Base-by-base conservation (phyloP, 2,888 invertebrate species). In the Mythimna lalbum region DNA sequence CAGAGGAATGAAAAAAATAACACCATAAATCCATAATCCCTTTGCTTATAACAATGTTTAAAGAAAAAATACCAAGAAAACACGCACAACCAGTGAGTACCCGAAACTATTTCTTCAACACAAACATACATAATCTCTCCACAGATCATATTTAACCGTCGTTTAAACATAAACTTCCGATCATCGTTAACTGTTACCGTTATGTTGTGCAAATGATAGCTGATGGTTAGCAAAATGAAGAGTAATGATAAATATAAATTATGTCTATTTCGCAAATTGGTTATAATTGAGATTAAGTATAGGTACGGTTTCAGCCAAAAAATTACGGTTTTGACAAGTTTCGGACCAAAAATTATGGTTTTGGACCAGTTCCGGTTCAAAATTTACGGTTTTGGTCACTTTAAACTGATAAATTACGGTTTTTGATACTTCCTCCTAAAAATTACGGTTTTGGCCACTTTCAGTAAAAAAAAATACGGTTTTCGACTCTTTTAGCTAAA, bases 141-240 rank as follows among this genome's bases (percentile, higher is more conserved):
- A 49, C 61, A 43, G 73, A 71, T 78, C 19, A 76, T 56, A 76
- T 60, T 69, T 76, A 73, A 69, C 53, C 6, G 9, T 43, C 12
- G 21, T 19, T 71, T 50, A 39, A 71, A 76, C 50, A 43, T 61
- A 71, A 76, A 76, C 77, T 68, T 80, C 77, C 76, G 61, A 68
- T 57, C 1, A 21, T 12, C 39, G 67, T 67, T 70, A 62, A 64
- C 33, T 62, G 56, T 69, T 50, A 52, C 65, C 65, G 39, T 39
- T 10, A 39, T 73, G 76, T 52, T 12, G 60, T n/a, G 36, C 21
- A 33, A 64, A 67, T 60, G 66, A 55, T 47, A 10, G 60, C 14
- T 31, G 31, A 50, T 39, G 59, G 59, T 23, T 52, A 33, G 49
- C 17, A 27, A 61, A 50, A 27, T 55, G 27, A 69, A 43, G 33